Evolutionary conservation across 2,888 invertebrate species (phyloP).

Genomic region (Therioaphis trifolii): DNA sequence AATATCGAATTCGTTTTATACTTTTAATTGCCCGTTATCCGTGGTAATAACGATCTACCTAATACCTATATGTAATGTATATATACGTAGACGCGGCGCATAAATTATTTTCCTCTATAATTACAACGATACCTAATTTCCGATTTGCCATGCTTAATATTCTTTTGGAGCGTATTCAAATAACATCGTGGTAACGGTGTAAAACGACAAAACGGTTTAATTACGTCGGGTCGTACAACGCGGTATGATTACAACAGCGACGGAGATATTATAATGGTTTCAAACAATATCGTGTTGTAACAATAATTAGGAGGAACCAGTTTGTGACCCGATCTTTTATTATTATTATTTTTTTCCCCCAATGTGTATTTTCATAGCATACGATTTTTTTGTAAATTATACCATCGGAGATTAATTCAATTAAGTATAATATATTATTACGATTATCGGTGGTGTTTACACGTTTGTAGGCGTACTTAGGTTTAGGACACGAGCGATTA

Average conservation of each 20-base stretch:
- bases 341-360: too few species aligned
- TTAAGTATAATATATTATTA: neutral
- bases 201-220: neutral
- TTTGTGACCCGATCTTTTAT: neutral
- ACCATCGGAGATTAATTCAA: neutral
- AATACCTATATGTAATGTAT: neutral
- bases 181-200: neutral
- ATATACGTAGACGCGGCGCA: too few species aligned
- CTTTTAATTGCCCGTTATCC: neutral
- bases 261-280: neutral
- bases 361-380: neutral
- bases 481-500: neutral
- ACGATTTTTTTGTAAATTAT: neutral
- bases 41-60: neutral
- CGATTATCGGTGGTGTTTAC: neutral
- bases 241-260: neutral
- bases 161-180: neutral
- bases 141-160: neutral
- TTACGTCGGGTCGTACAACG: neutral
- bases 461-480: conserved; percentile 16
- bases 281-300: neutral
- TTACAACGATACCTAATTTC: neutral
- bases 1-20: neutral
- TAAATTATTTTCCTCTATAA: neutral
- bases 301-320: neutral